These are phyloP conservation scores for Thomomys bottae DNA, from an alignment of 2,113 vertebrate genomes.

Conservation along the genomic window DNA sequence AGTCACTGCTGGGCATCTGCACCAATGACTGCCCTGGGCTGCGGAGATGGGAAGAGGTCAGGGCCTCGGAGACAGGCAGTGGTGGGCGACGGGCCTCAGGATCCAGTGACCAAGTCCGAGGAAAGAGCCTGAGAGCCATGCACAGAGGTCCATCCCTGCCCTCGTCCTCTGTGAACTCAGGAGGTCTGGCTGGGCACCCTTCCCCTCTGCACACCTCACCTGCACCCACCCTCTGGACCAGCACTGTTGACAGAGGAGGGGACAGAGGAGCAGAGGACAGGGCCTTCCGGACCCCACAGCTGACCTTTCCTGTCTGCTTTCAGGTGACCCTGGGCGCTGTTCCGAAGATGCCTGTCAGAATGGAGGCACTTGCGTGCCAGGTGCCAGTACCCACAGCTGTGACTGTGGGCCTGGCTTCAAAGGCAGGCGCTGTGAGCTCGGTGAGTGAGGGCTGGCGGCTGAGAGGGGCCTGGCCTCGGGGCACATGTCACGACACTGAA, in stretches of 20 bases:
- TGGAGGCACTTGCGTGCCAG: constrained; percentile 87
- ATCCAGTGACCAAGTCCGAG: background rate
- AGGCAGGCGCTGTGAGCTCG: constrained; percentile 93
- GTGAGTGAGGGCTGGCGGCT: constrained; percentile 84
- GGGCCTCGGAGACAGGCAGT: background rate
- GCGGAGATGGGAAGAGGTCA: background rate
- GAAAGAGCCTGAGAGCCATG: too few species aligned
- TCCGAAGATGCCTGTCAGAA: constrained; percentile 85
- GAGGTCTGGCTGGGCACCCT: background rate
- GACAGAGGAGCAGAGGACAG: background rate
- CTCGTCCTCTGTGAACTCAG: background rate
- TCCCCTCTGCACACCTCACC: background rate
- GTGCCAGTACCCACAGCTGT: constrained; percentile 83
- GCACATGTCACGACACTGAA: background rate
- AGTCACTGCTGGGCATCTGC: too few species aligned
- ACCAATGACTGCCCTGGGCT: background rate
- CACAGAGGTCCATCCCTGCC: background rate
- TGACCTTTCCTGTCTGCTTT: background rate
- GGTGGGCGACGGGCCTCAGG: background rate
- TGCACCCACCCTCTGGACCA: background rate
- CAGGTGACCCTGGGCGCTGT: constrained; percentile 82
- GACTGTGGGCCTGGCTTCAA: constrained; percentile 91
- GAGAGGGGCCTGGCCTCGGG: background rate
- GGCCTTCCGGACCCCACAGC: background rate
- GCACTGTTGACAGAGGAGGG: too few species aligned